Percentiles rank a stretch among this genome's conserved stretches.
Conservation (phyloP, 2,113 vertebrate species). For the Arothron firmamentum region DNA sequence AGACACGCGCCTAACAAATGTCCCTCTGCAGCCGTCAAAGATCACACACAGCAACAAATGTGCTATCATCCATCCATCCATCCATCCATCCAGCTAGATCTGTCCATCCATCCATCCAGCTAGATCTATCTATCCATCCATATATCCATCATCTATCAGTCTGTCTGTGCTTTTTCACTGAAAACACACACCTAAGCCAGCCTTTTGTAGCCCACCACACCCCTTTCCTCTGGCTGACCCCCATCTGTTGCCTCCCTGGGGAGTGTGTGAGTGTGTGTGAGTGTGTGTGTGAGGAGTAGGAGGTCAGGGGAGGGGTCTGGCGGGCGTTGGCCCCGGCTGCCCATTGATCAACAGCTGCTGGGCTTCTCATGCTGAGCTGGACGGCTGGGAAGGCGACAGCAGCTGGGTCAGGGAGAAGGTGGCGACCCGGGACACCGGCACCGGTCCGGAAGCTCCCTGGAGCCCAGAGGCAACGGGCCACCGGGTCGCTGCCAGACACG, state of each 20-base stretch:
- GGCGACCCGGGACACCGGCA: slow-evolving; percentile 23
- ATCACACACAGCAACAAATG: slow-evolving; percentile 13
- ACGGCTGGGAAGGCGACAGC: slow-evolving; percentile 64
- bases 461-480: slow-evolving; percentile 24
- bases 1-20: slow-evolving; percentile 76
- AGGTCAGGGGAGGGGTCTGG: slow-evolving; percentile 67
- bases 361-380: slow-evolving; percentile 74
- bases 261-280: slow-evolving; percentile 55
- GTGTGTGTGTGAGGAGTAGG: slow-evolving; percentile 55
- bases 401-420: slow-evolving; percentile 61
- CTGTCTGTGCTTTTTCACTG: background rate
- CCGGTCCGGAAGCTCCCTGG: background rate
- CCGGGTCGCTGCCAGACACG: slow-evolving; percentile 30
- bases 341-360: slow-evolving; percentile 78
- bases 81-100: too few relatives aligned
- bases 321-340: slow-evolving; percentile 70
- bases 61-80: background rate
- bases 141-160: slow-evolving; percentile 1
- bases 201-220: slow-evolving; percentile 49
- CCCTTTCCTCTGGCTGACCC: slow-evolving; percentile 67
- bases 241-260: slow-evolving; percentile 69
- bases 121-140: background rate
- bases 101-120: background rate
- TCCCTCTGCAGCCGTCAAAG: slow-evolving; percentile 54
- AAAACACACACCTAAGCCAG: slow-evolving; percentile 55